These are phyloP conservation scores for Drosophila tanythrix DNA, from an alignment of 2,888 invertebrate species.

Conservation along the genomic window DNA sequence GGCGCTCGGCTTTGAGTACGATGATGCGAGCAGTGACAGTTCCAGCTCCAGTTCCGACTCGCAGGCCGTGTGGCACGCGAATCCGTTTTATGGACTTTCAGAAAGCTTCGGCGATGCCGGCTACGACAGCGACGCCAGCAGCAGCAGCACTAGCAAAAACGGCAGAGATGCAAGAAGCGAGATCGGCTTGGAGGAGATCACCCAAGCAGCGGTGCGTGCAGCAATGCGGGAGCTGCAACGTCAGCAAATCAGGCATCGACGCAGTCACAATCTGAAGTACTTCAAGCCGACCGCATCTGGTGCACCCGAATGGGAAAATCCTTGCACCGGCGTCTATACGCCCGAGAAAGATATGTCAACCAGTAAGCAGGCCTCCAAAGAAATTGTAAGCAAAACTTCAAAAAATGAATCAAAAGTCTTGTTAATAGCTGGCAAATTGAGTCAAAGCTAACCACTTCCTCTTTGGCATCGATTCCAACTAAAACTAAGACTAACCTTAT, in stretches of 20 bases:
- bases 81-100: slow-evolving; percentile 54
- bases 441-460: neutral
- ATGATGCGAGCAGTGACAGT: slow-evolving; percentile 34
- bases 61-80: slow-evolving; percentile 47
- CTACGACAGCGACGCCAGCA: slow-evolving; percentile 39
- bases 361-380: slow-evolving; percentile 13
- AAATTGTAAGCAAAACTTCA: slow-evolving; percentile 9
- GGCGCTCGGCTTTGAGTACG: slow-evolving; percentile 38
- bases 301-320: slow-evolving; percentile 81
- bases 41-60: slow-evolving; percentile 1
- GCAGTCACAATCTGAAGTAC: slow-evolving; percentile 52
- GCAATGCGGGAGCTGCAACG: slow-evolving; percentile 49
- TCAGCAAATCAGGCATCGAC: slow-evolving; percentile 66
- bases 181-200: slow-evolving; percentile 59
- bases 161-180: slow-evolving; percentile 14
- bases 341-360: slow-evolving; percentile 26
- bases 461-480: neutral
- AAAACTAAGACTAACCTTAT: neutral
- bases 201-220: slow-evolving; percentile 51
- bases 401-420: neutral
- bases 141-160: slow-evolving; percentile 5
- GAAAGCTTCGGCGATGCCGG: slow-evolving; percentile 56
- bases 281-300: slow-evolving; percentile 26
- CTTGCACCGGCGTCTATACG: slow-evolving; percentile 74
- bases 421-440: neutral